Conservation (phyloP, 2,888 invertebrate species). For the Agrypnus murinus region DNA sequence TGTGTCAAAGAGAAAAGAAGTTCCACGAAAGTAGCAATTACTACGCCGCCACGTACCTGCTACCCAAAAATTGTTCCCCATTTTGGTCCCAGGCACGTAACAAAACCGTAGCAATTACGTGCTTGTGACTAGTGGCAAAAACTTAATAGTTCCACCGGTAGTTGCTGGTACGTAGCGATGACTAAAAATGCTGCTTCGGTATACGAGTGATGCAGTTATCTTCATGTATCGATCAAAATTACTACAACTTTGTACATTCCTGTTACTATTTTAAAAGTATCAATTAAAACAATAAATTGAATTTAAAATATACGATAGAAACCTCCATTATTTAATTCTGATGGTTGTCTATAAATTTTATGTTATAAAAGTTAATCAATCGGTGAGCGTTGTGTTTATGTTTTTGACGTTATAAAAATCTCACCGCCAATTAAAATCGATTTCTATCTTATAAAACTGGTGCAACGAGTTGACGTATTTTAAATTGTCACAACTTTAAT, state of each 20-base stretch:
- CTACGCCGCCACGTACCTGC: too few relatives aligned
- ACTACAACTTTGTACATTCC: not conserved
- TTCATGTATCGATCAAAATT: too few relatives aligned
- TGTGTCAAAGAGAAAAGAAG: too few relatives aligned
- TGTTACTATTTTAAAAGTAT: constrained; percentile 4
- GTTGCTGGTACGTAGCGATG: too few relatives aligned
- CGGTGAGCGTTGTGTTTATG: constrained; percentile 20
- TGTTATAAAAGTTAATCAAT: constrained; percentile 1
- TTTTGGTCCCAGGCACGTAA: too few relatives aligned
- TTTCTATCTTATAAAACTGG: constrained; percentile 24
- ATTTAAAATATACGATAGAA: not conserved
- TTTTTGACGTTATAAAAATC: constrained; percentile 29
- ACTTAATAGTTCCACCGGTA: too few relatives aligned
- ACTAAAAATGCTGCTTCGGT: too few relatives aligned
- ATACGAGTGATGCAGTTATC: too few relatives aligned
- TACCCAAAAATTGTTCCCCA: too few relatives aligned
- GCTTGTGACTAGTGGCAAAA: too few relatives aligned
- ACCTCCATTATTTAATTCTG: not conserved
- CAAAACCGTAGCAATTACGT: too few relatives aligned
- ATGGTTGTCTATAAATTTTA: constrained; percentile 5
- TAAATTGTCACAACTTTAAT: constrained; percentile 28
- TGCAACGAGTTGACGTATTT: constrained; percentile 9
- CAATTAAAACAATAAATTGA: not conserved
- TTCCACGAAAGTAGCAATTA: too few relatives aligned
- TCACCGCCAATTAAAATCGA: constrained; percentile 34